Conservation (phyloP, 2,888 invertebrate genomes). For the Hypomecis atomaria region DNA sequence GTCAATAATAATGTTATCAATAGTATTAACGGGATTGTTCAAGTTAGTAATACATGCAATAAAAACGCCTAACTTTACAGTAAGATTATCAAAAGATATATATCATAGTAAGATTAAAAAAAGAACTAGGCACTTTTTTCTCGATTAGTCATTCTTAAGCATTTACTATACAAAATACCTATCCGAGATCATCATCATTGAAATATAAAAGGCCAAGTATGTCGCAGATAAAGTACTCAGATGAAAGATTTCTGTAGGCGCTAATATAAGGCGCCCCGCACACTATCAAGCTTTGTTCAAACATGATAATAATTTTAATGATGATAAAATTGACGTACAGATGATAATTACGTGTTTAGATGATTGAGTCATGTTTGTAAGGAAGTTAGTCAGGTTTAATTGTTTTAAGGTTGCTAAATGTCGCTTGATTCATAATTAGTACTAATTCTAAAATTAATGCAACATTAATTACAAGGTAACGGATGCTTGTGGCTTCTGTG, state of each 20-base stretch:
- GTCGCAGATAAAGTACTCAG: conserved; percentile 22
- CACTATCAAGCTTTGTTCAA: conserved; percentile 30
- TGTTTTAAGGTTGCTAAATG: conserved; percentile 1
- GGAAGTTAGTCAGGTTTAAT: conserved; percentile 10
- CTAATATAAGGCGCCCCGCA: conserved; percentile 18
- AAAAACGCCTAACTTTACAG: too few relatives aligned
- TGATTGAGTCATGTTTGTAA: conserved; percentile 23
- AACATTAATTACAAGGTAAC: background rate
- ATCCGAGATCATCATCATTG: conserved; percentile 41
- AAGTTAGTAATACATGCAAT: too few relatives aligned
- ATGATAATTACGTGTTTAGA: conserved; percentile 15
- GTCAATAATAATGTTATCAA: too few relatives aligned
- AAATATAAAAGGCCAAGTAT: conserved; percentile 23
- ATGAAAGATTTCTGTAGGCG: conserved; percentile 24
- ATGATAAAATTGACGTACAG: conserved; percentile 9
- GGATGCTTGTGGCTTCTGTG: background rate
- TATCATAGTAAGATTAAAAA: too few relatives aligned
- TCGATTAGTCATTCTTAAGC: conserved; percentile 27
- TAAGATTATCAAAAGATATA: too few relatives aligned
- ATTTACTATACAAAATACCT: conserved; percentile 29
- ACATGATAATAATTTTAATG: background rate
- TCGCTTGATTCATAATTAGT: background rate
- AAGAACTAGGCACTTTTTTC: background rate
- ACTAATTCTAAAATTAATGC: conserved; percentile 18
- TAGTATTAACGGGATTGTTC: too few relatives aligned